A percentile compares a stretch with the other conserved stretches of the same genome.
These are phyloP conservation scores for Gonatopus flavifemur DNA, from an alignment of 1,140 invertebrate genomes.

Conservation along the genomic window DNA sequence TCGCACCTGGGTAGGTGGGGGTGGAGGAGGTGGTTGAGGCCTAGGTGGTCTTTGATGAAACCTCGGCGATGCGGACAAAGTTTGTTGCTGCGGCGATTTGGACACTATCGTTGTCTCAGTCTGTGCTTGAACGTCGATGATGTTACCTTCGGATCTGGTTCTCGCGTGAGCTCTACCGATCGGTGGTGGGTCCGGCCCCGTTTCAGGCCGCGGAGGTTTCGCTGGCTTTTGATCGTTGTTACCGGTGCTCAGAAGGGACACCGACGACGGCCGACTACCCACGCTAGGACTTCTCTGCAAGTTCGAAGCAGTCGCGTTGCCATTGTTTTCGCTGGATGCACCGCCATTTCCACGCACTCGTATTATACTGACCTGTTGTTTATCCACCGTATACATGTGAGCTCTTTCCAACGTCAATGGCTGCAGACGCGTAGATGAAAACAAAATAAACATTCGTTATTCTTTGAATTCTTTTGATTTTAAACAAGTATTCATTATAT, in stretches of 20 bases:
- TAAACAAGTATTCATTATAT: too few relatives aligned
- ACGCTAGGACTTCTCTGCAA: slow-evolving; percentile 57
- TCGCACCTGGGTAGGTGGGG: slow-evolving; percentile 45
- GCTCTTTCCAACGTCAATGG: slow-evolving; percentile 64
- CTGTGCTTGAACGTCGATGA: slow-evolving; percentile 55
- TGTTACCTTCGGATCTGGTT: slow-evolving; percentile 59
- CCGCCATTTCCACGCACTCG: slow-evolving; percentile 58
- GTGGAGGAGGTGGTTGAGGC: slow-evolving; percentile 55
- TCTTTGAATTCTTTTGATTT: too few relatives aligned
- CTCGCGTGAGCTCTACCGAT: slow-evolving; percentile 49
- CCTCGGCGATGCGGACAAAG: slow-evolving; percentile 46
- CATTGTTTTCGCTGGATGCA: slow-evolving; percentile 42
- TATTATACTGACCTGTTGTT: slow-evolving; percentile 71
- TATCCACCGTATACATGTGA: slow-evolving; percentile 70
- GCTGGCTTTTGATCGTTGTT: slow-evolving; percentile 56
- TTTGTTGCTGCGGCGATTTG: slow-evolving; percentile 43
- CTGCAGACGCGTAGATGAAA: slow-evolving; percentile 36
- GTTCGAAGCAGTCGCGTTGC: slow-evolving; percentile 46
- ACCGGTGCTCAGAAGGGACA: slow-evolving; percentile 44
- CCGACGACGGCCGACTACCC: slow-evolving; percentile 49
- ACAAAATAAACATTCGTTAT: too few relatives aligned
- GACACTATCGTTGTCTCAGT: slow-evolving; percentile 40
- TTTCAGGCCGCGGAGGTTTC: slow-evolving; percentile 52
- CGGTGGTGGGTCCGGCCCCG: slow-evolving; percentile 43
- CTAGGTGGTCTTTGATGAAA: slow-evolving; percentile 50